These are phyloP conservation scores for Gnatocerus cornutus DNA, from an alignment of 2,888 invertebrate species.

Conservation along the genomic window DNA sequence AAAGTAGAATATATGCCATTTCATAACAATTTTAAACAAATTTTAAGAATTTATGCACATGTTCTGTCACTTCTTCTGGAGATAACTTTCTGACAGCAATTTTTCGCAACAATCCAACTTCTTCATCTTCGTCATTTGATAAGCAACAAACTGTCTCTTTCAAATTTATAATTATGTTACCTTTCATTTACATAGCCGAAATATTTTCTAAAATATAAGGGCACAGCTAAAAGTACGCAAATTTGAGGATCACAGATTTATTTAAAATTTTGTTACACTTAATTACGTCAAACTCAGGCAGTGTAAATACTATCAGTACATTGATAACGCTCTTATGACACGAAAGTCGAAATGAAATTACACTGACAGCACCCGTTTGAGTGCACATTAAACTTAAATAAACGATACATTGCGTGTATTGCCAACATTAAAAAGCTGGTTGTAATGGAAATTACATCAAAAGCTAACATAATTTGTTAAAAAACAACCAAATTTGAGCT, in stretches of 20 bases:
- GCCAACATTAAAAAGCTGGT: slow-evolving; percentile 42
- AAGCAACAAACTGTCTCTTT: slow-evolving; percentile 14
- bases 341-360: slow-evolving; percentile 34
- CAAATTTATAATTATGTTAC: slow-evolving; percentile 21
- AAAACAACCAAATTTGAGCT: slow-evolving; percentile 28
- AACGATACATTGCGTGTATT: slow-evolving; percentile 27
- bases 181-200: slow-evolving; percentile 22
- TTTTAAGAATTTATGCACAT: slow-evolving; percentile 31
- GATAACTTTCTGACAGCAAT: slow-evolving; percentile 28
- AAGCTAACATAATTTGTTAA: slow-evolving; percentile 31
- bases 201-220: background rate
- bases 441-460: slow-evolving; percentile 41
- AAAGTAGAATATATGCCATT: slow-evolving; percentile 34
- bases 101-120: slow-evolving; percentile 32
- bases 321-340: slow-evolving; percentile 45
- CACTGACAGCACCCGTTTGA: slow-evolving; percentile 26
- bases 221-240: slow-evolving; percentile 6
- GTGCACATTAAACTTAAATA: slow-evolving; percentile 22
- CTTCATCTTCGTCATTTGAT: slow-evolving; percentile 18
- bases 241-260: slow-evolving; percentile 69
- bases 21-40: slow-evolving; percentile 18
- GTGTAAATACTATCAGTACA: slow-evolving; percentile 62
- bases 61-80: slow-evolving; percentile 26
- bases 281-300: slow-evolving; percentile 67
- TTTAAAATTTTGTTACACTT: slow-evolving; percentile 68